Base-by-base conservation (phyloP, 2,888 invertebrate genomes). In the Clostera curtula region DNA sequence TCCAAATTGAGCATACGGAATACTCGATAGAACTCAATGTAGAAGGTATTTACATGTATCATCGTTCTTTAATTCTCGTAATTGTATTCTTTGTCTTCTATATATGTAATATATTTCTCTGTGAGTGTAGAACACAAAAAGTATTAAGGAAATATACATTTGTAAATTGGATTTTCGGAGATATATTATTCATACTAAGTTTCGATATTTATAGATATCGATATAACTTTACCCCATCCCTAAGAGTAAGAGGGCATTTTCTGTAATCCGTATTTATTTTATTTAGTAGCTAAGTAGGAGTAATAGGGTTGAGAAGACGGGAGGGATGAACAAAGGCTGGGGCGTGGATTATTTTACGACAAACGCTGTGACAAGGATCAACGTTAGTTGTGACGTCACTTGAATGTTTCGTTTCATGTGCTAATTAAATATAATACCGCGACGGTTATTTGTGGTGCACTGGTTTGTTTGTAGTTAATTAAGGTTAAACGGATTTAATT, bases 241-340 rank as follows among this genome's bases (percentile, higher is more conserved):
- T 50, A 43, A 32, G 35, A 43, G 49, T 49, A 52, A 51, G 51
- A 46, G 57, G 59, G 56, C 60, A 56, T 60, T 56, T 48, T 34
- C 37, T 41, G 56, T 64, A 64, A 65, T 64, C 58, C 56, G 53
- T 61, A 65, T 65, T 65, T 65, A 65, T 65, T 65, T 65, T 65
- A 62, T 65, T 63, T 64, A 60, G 64, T 61, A 43, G 53, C 54
- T 63, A 65, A 65, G 66, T 49, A 63, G 55, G 41, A 65, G 51
- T 61, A 58, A 65, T 64, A 60, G 55, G 50, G 47, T 45, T 39
- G 49, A 35, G 46, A 40, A 36, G 31, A 40, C 42, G 45, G 35
- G 32, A 39, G 44, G 40, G 43, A 39, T 38, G 36, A 5, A 9
- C 13, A 5, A 6, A 10, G 8, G 23, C 10, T 9, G 23, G 14